Evolutionary conservation across 2,113 vertebrate genomes (phyloP).

Genomic region (Papio anubis): DNA sequence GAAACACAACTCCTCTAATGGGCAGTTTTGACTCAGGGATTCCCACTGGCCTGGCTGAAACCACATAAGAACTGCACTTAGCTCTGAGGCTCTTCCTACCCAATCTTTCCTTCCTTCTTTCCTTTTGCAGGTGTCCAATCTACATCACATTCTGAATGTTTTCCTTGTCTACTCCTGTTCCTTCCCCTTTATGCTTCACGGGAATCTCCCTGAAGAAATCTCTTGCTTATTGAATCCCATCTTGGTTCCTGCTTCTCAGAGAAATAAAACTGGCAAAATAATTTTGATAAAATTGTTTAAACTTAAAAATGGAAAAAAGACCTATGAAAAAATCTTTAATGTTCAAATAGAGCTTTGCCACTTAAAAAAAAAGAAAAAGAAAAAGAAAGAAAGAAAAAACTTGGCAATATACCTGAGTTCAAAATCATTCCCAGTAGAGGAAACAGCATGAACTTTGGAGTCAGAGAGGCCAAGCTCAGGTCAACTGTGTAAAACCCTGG

Average conservation of each 20-base stretch:
- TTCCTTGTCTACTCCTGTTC: neutral
- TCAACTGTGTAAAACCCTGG: neutral
- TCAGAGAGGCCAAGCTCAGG: neutral
- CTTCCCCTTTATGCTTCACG: too few relatives aligned
- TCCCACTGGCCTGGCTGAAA: neutral
- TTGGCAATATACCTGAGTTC: neutral
- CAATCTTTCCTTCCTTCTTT: neutral
- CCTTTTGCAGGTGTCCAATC: neutral
- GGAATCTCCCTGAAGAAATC: neutral
- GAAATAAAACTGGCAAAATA: neutral
- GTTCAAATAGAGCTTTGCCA: neutral
- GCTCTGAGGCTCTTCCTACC: neutral
- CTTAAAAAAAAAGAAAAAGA: neutral
- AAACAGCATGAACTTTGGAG: neutral
- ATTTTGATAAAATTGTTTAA: neutral
- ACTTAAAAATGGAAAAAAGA: neutral
- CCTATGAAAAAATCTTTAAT: neutral
- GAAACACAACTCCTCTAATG: neutral
- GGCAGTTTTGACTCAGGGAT: neutral
- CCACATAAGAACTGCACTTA: neutral
- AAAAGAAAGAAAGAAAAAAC: too few relatives aligned
- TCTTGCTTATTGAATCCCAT: neutral
- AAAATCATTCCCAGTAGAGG: neutral
- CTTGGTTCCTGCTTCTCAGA: neutral
- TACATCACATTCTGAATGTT: neutral